Conservation (phyloP, 1,140 invertebrate genomes). For the Drosophila micromelanica region DNA sequence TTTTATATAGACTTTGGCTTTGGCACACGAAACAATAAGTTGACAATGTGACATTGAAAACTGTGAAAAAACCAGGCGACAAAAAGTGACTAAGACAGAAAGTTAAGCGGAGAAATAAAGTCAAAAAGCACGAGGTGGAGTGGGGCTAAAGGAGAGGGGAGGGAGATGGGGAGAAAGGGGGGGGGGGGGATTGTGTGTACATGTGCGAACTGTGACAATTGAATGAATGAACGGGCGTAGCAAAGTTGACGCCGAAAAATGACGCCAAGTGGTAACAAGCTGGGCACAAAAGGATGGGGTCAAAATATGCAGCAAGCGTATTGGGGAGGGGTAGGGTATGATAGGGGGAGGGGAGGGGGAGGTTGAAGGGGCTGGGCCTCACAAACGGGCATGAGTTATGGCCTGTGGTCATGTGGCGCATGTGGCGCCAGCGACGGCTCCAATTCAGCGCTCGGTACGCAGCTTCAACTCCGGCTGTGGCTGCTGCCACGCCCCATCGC, state of each 20-base stretch:
- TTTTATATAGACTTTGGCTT: too few species aligned
- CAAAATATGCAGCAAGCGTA: neutral
- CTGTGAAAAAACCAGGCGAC: too few species aligned
- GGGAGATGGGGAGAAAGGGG: too few species aligned
- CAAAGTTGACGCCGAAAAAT: conserved; percentile 63
- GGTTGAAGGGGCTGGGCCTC: neutral
- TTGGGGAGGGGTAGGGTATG: neutral
- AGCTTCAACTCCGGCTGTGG: neutral
- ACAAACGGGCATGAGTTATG: conserved; percentile 48
- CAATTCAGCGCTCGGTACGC: neutral
- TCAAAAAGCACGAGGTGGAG: too few species aligned
- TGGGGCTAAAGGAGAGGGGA: too few species aligned
- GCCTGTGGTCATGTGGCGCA: conserved; percentile 61
- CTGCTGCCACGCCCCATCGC: conserved; percentile 12
- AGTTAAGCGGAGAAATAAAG: too few species aligned
- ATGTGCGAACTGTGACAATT: conserved; percentile 36
- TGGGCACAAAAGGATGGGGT: neutral
- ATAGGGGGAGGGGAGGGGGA: neutral
- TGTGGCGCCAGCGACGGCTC: conserved; percentile 48
- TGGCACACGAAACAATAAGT: too few species aligned
- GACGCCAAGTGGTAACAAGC: conserved; percentile 45
- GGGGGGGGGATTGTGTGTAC: too few species aligned
- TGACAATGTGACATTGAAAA: too few species aligned
- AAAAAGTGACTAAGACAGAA: too few species aligned
- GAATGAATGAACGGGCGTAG: conserved; percentile 51